Percentiles rank a stretch among this genome's conserved stretches.
phyloP scores from a whole-genome alignment of 2,113 vertebrate genomes.

The Nannospalax galili region DNA sequence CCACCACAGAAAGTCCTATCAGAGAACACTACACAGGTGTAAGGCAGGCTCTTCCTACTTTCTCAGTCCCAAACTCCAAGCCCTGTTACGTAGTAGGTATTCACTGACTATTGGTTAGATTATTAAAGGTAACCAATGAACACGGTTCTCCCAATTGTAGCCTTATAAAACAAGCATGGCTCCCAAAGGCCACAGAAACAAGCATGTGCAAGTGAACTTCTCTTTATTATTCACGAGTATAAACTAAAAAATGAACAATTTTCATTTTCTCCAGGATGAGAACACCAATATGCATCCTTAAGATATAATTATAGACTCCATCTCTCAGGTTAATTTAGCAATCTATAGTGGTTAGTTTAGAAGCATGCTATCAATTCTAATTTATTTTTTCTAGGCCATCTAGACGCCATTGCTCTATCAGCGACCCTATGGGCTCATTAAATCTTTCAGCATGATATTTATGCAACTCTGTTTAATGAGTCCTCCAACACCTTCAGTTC shows the following conservation, averaged over 20 bases:
- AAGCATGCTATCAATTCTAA: slow-evolving; percentile 76
- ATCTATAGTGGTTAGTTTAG: slow-evolving; percentile 70
- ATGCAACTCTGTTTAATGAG: slow-evolving; percentile 77
- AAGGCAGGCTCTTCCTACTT: not conserved
- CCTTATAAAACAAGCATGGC: not conserved
- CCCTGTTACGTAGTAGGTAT: not conserved
- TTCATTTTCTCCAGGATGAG: slow-evolving; percentile 48
- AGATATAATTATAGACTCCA: slow-evolving; percentile 68
- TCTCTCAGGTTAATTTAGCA: slow-evolving; percentile 66
- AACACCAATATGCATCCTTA: slow-evolving; percentile 45
- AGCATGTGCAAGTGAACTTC: not conserved
- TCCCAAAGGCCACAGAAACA: not conserved
- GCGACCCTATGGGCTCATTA: slow-evolving; percentile 78
- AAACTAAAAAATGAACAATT: slow-evolving; percentile 46
- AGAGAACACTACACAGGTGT: too few relatives aligned
- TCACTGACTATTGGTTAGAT: not conserved
- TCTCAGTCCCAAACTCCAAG: not conserved
- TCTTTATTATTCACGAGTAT: not conserved
- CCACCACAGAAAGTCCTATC: not conserved
- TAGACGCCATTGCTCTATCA: slow-evolving; percentile 62
- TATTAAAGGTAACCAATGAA: slow-evolving; percentile 18
- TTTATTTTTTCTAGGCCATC: slow-evolving; percentile 80
- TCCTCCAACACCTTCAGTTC: slow-evolving; percentile 68
- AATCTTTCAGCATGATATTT: slow-evolving; percentile 76
- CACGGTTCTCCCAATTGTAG: not conserved